Base-by-base conservation (phyloP, 2,888 invertebrate genomes). In the Morpho deidamia region DNA sequence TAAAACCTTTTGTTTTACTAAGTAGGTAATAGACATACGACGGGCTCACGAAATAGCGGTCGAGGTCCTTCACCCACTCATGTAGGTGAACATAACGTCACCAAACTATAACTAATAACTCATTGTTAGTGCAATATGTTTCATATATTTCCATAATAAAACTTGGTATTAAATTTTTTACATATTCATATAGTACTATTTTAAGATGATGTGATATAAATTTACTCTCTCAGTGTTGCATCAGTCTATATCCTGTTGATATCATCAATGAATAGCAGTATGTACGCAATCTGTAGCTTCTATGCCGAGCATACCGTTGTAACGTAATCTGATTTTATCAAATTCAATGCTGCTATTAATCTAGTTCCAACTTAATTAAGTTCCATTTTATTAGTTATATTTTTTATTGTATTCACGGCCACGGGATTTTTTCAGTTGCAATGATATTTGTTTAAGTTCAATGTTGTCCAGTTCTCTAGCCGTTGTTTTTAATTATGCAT, bases 11-110 rank as follows among this genome's bases (percentile, higher is more conserved):
- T 52, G 52, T 55, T 53, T 53, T 51, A 34, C 23, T 34, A 47
- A 50, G 50, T 54, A 48, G 44, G 38, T 51, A 55, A 58, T 51
- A 50, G 50, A 41, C 49, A 58, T 53, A 56, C 49, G 71, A 78
- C 74, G 70, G 72, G 70, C 72, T 61, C 62, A 66, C 67, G 68
- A 73, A 79, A 81, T 79, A 80, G 78, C 77, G 81, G 81, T 78
- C 82, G 83, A 83, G 82, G 83, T 76, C 78, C 70, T 76, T 74
- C 74, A 74, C 78, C 76, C 71, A 77, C 74, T 72, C 67, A 67
- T 66, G 63, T 59, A 61, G 56, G 56, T 64, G 63, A 65, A 64
- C 61, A 63, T 66, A 67, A 56, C 63, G 64, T 60, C 56, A 62
- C 55, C 57, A 58, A 62, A 58, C 49, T 53, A 43, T 53, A 51